Evolutionary conservation across 2,888 invertebrate species (phyloP).

Genomic region (Oscheius sp.): DNA sequence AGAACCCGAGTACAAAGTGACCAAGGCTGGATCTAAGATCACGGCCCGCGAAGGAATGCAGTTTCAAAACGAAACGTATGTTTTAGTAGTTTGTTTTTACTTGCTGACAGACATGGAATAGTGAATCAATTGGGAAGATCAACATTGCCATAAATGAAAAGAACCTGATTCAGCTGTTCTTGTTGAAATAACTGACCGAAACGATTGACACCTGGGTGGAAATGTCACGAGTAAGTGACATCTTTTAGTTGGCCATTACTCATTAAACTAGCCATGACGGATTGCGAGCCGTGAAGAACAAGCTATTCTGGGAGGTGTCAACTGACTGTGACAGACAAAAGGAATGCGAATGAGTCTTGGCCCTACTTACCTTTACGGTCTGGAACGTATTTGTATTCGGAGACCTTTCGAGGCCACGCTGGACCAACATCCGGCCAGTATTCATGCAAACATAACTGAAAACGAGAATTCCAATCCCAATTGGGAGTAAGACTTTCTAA

Average conservation of each 20-base stretch:
- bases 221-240: constrained; percentile 16
- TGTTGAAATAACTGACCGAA: not conserved
- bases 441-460: constrained; percentile 21
- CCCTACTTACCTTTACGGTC: constrained; percentile 15
- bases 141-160: not conserved
- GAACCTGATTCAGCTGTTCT: not conserved
- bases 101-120: not conserved
- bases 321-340: not conserved
- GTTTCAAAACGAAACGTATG: constrained; percentile 12
- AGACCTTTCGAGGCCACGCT: constrained; percentile 24
- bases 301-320: constrained; percentile 20
- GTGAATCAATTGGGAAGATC: constrained; percentile 2
- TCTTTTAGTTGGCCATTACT: constrained; percentile 11
- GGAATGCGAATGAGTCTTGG: not conserved
- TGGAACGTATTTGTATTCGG: constrained; percentile 17
- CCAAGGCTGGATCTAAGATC: too few relatives aligned
- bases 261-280: constrained; percentile 18
- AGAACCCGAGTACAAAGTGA: too few relatives aligned
- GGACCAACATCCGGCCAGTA: constrained; percentile 23
- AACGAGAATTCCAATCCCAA: constrained; percentile 5
- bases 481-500: constrained; percentile 1
- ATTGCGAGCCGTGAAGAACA: constrained; percentile 2
- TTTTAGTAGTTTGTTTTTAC: constrained; percentile 18
- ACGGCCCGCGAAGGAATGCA: constrained; percentile 15
- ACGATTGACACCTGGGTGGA: not conserved